phyloP scores from a whole-genome alignment of 2,888 invertebrate species.

The Cosmia trapezina region DNA sequence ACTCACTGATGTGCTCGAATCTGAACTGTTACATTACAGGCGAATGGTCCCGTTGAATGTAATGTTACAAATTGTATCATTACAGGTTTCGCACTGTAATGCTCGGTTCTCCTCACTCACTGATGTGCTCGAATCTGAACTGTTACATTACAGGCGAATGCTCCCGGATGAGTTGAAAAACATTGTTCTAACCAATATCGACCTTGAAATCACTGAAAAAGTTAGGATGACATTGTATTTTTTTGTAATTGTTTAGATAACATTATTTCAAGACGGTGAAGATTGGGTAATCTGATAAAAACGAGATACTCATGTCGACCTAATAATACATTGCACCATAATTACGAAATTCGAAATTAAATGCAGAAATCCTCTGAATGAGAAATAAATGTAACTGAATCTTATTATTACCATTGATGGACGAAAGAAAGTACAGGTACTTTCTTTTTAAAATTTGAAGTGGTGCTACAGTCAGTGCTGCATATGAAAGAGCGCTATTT shows the following conservation, averaged over 20 bases:
- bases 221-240: constrained; percentile 6
- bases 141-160: too few species aligned
- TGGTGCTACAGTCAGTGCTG: too few species aligned
- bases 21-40: too few species aligned
- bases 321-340: constrained; percentile 36
- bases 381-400: not conserved
- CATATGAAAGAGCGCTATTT: too few species aligned
- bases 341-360: constrained; percentile 6
- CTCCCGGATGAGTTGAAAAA: not conserved
- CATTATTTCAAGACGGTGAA: constrained; percentile 16
- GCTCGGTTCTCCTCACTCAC: too few species aligned
- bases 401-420: not conserved
- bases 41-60: too few species aligned
- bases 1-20: too few species aligned
- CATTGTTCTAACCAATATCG: not conserved
- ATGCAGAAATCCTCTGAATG: not conserved
- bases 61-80: too few species aligned
- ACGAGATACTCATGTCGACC: not conserved
- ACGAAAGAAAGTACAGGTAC: not conserved
- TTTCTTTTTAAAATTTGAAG: too few species aligned
- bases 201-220: constrained; percentile 9
- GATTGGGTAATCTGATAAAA: constrained; percentile 43
- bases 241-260: constrained; percentile 39
- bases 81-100: too few species aligned
- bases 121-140: too few species aligned